A percentile compares a stretch with the other conserved stretches of the same genome.
These are phyloP conservation scores for Capromys pilorides DNA, from an alignment of 2,797 vertebrate genomes.

Conservation along the genomic window DNA sequence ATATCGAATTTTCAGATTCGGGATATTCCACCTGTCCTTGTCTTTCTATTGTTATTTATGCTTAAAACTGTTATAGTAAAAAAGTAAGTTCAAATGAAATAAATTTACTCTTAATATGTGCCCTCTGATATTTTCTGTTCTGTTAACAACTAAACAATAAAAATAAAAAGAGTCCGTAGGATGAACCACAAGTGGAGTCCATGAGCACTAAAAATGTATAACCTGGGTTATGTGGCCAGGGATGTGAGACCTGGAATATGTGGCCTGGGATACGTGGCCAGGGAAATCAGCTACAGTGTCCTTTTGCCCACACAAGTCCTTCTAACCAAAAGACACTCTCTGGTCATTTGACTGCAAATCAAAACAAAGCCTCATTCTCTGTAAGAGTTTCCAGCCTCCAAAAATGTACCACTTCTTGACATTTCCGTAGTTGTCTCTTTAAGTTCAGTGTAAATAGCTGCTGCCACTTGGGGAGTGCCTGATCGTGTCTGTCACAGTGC, in stretches of 20 bases:
- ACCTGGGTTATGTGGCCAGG: no score
- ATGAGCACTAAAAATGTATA: neutral
- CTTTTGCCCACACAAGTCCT: neutral
- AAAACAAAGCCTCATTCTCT: conserved; percentile 59
- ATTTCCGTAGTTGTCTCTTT: conserved; percentile 74
- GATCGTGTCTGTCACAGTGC: conserved; percentile 73
- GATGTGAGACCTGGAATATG: no score
- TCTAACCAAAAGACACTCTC: conserved; percentile 34
- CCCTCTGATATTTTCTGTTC: neutral
- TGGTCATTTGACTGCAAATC: conserved; percentile 70
- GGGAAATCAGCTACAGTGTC: neutral
- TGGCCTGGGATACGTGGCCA: rapidly evolving
- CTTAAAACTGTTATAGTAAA: conserved; percentile 42
- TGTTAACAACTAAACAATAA: conserved; percentile 22
- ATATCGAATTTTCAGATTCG: neutral
- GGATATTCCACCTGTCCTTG: neutral
- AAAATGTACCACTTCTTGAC: conserved; percentile 70
- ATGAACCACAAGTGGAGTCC: neutral
- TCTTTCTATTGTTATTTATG: neutral
- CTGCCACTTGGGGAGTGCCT: conserved; percentile 71
- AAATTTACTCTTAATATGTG: neutral
- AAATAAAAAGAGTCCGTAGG: neutral
- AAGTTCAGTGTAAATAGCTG: conserved; percentile 77
- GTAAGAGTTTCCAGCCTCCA: conserved; percentile 58
- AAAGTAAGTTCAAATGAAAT: neutral